These are phyloP conservation scores for Pseudopipra pipra DNA, from an alignment of 2,113 vertebrate species.

Conservation along the genomic window DNA sequence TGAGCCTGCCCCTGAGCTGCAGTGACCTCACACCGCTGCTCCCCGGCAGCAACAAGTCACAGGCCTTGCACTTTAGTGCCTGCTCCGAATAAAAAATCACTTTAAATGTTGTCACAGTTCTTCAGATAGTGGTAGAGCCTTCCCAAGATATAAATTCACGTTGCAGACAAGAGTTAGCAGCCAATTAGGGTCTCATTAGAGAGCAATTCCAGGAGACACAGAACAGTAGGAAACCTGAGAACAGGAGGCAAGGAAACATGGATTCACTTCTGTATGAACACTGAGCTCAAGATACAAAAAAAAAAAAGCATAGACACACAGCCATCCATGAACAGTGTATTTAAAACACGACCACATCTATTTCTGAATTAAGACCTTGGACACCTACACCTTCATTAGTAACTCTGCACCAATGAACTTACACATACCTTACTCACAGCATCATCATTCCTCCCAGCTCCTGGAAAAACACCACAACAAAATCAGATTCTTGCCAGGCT, in stretches of 20 bases:
- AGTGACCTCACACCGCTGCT: background rate
- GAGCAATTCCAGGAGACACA: background rate
- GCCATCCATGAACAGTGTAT: background rate
- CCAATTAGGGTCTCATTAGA: slow-evolving; percentile 47
- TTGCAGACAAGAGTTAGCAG: background rate
- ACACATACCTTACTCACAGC: slow-evolving; percentile 20
- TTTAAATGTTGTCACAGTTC: background rate
- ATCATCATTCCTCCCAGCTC: slow-evolving; percentile 7
- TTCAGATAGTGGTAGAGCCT: background rate
- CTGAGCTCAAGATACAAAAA: background rate
- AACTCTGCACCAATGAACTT: background rate
- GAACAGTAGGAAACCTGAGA: background rate
- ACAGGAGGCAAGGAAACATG: background rate
- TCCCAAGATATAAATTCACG: background rate
- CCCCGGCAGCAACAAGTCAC: background rate
- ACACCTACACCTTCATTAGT: fast-evolving
- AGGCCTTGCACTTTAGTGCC: background rate
- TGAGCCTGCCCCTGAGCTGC: background rate
- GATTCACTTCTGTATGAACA: background rate
- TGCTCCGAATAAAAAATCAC: background rate
- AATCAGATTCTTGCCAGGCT: background rate
- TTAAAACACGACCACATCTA: background rate
- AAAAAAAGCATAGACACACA: background rate
- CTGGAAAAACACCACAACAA: slow-evolving; percentile 13
- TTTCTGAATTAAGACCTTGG: background rate